Evolutionary conservation across 2,888 invertebrate species (phyloP), one percentile per base, ranked within the genome.

Genomic region (Tuberolachnus salignus): DNA sequence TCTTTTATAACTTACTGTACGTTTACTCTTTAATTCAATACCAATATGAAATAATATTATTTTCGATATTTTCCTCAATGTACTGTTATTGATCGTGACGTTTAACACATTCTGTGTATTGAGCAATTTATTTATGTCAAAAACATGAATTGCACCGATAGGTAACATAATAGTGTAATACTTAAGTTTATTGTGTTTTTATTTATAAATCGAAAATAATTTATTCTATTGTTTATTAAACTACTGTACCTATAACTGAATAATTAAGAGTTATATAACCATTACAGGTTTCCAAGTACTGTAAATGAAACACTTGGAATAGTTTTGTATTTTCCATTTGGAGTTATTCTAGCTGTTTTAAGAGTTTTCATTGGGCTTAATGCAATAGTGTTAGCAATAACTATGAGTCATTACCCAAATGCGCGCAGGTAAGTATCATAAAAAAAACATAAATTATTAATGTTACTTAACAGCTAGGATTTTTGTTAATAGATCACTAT

Each of bases 271-370:
- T 8, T 3, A n/a, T 55, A 34, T 63, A 34, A 57, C 4, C 61
- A 10, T 81, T 70, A 69, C 46, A 81, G 81, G 61, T 82, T 81
- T 80, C 70, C 81, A 42, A 69, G 75, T 3, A 63, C 66, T 63
- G 69, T 80, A 53, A 81, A 81, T 74, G 80, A 81, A 63, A 69
- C 81, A 1, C 61, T 82, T 19, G 67, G 81, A n/a, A 63, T 83
- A 21, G 66, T 82, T 21, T 21, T 82, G 11, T 83, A 83, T 80
- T 82, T 82, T n/a, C 83, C 83, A 44, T 21, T 83, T 61, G 83
- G 83, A 34, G 59, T 82, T 26, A 51, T 81, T 16, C 26, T 83
- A 64, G 82, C 82, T 0, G 67, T 82, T 53, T 64, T 83, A 23
- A 72, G 83, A 80, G 57, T 81, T 26, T 83, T 82, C 57, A 82